Percentiles rank a stretch among this genome's conserved stretches.
Conservation (phyloP, 2,113 vertebrate species). For the Aspiorhynchus laticeps region DNA sequence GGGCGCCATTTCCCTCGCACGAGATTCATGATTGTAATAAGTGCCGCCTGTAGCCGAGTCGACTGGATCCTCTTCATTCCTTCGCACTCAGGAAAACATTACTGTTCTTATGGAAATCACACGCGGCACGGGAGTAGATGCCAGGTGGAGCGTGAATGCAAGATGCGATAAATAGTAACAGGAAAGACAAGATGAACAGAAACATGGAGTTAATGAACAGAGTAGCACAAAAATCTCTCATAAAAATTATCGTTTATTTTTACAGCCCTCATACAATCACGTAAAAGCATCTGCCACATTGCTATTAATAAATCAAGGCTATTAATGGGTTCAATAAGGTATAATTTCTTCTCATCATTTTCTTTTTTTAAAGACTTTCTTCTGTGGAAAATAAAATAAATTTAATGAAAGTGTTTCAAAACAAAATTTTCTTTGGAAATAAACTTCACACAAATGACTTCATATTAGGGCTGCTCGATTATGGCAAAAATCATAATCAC, state of each 20-base stretch:
- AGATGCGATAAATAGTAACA: background rate
- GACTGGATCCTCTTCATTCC: conserved; percentile 15
- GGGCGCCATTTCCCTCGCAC: background rate
- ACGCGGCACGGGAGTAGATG: background rate
- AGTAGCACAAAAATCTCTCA: background rate
- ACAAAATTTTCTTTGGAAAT: too few species aligned
- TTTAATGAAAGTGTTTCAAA: background rate
- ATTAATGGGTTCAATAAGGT: background rate
- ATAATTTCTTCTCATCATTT: too few species aligned
- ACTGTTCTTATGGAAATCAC: background rate
- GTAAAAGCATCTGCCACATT: conserved; percentile 26
- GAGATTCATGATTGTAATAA: conserved; percentile 44
- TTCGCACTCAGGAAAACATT: conserved; percentile 13
- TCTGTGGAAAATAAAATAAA: too few species aligned
- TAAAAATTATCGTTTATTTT: background rate
- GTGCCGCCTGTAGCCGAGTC: background rate
- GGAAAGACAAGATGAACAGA: background rate
- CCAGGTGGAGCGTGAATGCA: conserved; percentile 4
- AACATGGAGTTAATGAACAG: background rate
- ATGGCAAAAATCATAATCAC: too few species aligned
- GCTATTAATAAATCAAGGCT: background rate
- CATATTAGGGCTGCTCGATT: too few species aligned
- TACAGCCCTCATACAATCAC: background rate
- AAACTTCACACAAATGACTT: too few species aligned
- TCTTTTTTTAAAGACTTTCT: too few species aligned